Conservation (phyloP, 2,797 vertebrate genomes). For the Oreochromis grahami region DNA sequence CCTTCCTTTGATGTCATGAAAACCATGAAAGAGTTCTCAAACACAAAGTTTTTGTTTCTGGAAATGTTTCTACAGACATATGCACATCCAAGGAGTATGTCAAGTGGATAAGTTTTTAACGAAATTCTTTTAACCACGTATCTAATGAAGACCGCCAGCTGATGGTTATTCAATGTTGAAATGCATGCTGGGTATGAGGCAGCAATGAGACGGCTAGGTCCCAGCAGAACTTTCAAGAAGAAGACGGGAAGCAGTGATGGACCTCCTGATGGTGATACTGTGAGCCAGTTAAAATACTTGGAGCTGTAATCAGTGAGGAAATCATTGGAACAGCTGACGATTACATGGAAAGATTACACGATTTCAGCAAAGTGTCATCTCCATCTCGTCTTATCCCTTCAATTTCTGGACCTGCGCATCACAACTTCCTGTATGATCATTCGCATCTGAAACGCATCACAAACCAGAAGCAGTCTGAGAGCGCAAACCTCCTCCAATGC, state of each 20-base stretch:
- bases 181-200: not conserved
- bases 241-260: not conserved
- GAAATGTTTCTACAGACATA: not conserved
- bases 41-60: not conserved
- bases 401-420: not conserved
- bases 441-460: not conserved
- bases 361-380: not conserved
- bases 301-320: not conserved
- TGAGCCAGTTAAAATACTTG: fast-evolving
- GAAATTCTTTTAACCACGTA: not conserved
- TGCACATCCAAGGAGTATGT: fast-evolving
- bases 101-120: fast-evolving
- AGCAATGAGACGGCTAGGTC: fast-evolving
- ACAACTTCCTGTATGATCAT: fast-evolving
- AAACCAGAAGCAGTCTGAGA: not conserved
- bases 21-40: fast-evolving
- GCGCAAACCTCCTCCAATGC: fast-evolving
- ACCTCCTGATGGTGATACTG: not conserved
- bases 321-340: not conserved
- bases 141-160: fast-evolving
- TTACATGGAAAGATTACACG: not conserved
- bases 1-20: fast-evolving
- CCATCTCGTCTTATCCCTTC: not conserved
- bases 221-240: not conserved
- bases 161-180: not conserved